A percentile compares a stretch with the other conserved stretches of the same genome.
Evolutionary conservation across 2,797 vertebrate genomes (phyloP).

Genomic region (Peromyscus melanophrys): DNA sequence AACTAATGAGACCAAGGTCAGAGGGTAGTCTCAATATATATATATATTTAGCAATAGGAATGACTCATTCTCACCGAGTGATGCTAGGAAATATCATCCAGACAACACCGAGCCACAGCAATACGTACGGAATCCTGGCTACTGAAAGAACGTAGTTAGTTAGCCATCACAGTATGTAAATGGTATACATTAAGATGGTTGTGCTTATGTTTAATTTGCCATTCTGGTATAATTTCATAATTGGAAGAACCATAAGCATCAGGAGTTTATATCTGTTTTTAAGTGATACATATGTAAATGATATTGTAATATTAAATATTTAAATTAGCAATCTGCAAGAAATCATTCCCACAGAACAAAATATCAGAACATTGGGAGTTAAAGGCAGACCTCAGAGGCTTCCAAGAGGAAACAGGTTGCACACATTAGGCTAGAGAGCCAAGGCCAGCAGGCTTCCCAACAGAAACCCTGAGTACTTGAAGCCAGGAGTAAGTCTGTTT

Average conservation of each 20-base stretch:
- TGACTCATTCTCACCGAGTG: neutral
- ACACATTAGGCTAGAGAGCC: neutral
- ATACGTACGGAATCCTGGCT: neutral
- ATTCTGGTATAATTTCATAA: constrained; percentile 41
- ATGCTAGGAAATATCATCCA: neutral
- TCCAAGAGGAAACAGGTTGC: neutral
- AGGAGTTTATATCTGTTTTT: neutral
- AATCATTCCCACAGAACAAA: neutral
- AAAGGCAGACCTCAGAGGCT: neutral
- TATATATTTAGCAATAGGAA: neutral
- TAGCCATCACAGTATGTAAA: neutral
- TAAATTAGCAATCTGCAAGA: constrained; percentile 2
- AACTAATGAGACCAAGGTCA: constrained; percentile 35
- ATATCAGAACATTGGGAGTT: neutral
- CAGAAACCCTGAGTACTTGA: accelerated
- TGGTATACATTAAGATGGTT: neutral
- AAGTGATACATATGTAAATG: neutral
- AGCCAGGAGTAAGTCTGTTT: neutral
- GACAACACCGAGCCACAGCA: neutral
- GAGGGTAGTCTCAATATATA: neutral
- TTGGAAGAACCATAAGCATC: neutral
- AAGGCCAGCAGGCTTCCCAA: neutral
- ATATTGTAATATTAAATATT: neutral
- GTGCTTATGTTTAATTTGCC: neutral
- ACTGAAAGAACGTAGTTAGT: neutral